Base-by-base conservation (phyloP, 2,797 vertebrate genomes). In the Thunnus albacares region DNA sequence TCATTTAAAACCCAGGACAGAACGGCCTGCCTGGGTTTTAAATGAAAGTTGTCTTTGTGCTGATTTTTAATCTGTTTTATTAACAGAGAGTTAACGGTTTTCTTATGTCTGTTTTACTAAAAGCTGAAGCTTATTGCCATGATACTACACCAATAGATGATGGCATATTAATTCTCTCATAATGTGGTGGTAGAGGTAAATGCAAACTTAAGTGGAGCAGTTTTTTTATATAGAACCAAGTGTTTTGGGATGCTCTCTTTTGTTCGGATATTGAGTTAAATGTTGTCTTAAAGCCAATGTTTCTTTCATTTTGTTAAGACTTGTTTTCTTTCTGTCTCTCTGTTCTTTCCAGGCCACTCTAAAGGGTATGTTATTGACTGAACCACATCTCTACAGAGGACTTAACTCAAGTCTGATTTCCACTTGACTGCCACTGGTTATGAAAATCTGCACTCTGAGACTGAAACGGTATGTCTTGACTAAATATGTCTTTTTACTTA, bases 341-440 rank as follows among this genome's bases (percentile, higher is more conserved):
- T 84, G 8, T 77, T 86, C n/a, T 66, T 8, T 67, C 4, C 75
- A 94, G 94, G 90, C 2, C 57, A 45, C 84, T 81, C 69, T 26
- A 33, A 84, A 82, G 63, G 82, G 41, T 49, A 75, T 76, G 67
- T 30, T 77, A 81, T 24, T 74, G 70, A 86, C 14, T 52, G 79
- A 78, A 52, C 70, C 57, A 47, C 58, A 75, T 81, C 71, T 63
- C 61, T 30, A 33, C 67, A 65, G 52, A 85, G 76, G 85, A 87
- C 83, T 71, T 84, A 75, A 77, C 81, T 82, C 77, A 28, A 84
- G 65, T 26, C 76, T 85, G 75, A 93, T 78, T 87, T 76, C 79
- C 81, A 80, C 81, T 69, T 90, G 76, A 92, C 88, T 80, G 75
- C 75, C 61, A 81, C 91, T 95, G 95, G 95, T 95, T 92, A 95